Evolutionary conservation across 2,113 vertebrate species (phyloP).

Genomic region (Corydoras sp.): DNA sequence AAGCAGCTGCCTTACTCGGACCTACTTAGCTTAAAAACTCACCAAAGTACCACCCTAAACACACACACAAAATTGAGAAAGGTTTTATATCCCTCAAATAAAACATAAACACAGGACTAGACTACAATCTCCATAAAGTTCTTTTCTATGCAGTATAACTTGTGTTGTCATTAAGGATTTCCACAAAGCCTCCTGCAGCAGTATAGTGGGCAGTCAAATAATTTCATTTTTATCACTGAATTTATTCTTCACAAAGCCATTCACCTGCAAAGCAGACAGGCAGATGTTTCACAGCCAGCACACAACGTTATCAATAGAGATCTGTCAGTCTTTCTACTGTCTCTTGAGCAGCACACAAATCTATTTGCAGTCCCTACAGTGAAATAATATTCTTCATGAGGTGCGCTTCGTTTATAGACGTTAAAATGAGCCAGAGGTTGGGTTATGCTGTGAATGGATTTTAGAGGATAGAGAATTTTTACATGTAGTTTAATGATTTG

Average conservation of each 20-base stretch:
- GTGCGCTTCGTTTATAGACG: neutral
- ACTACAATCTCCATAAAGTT: constrained; percentile 14
- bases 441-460: neutral
- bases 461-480: neutral
- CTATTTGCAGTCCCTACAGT: neutral
- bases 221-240: constrained; percentile 80
- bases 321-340: constrained; percentile 16
- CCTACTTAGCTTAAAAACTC: constrained; percentile 23
- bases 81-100: neutral
- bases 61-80: constrained; percentile 19
- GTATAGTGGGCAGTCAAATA: constrained; percentile 81
- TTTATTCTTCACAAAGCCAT: constrained; percentile 96
- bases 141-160: constrained; percentile 66
- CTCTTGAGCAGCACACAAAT: neutral
- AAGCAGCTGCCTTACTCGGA: constrained; percentile 36
- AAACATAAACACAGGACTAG: constrained; percentile 11
- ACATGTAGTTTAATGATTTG: constrained; percentile 58
- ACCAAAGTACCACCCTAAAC: constrained; percentile 15
- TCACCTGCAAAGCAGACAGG: constrained; percentile 71
- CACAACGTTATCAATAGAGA: neutral
- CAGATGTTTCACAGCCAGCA: constrained; percentile 1
- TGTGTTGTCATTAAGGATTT: constrained; percentile 53
- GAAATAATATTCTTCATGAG: neutral
- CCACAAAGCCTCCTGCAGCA: constrained; percentile 92
- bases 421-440: constrained; percentile 1